phyloP scores from a whole-genome alignment of 2,113 vertebrate species.

The Macaca fascicularis region T2T-MFA8v1.1 NC_088391.1:36602501-36603000 shows the following conservation, averaged over 20 bases:
- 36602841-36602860: not conserved
- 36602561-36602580: not conserved
- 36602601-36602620: not conserved
- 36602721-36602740: not conserved
- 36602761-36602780: not conserved
- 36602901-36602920: constrained; percentile 47
- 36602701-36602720: not conserved
- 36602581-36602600: not conserved
- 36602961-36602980: constrained; percentile 70
- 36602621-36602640: not conserved
- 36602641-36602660: too few relatives aligned
- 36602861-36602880: not conserved
- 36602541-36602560: not conserved
- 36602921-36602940: constrained; percentile 49
- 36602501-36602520: not conserved
- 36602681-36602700: not conserved
- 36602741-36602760: not conserved
- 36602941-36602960: constrained; percentile 52
- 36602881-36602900: constrained; percentile 54
- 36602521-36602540: not conserved
- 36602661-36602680: not conserved
- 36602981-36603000: constrained; percentile 69
- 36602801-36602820: not conserved
- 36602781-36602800: not conserved
- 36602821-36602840: not conserved